Base-by-base conservation (phyloP, 2,797 vertebrate genomes). In the Aeoliscus strigatus region DNA sequence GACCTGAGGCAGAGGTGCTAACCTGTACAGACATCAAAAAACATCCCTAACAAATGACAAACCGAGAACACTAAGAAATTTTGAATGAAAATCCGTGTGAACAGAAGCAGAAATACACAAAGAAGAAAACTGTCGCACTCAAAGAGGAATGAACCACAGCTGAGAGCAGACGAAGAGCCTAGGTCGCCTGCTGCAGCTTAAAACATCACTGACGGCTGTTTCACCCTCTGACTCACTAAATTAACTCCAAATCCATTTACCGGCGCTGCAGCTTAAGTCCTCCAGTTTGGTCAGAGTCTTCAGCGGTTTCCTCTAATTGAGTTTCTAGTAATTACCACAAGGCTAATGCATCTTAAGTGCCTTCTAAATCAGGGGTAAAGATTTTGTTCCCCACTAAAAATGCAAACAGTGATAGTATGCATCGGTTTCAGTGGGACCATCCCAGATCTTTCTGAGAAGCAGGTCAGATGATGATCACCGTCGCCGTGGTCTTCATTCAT, bases 261-360 rank as follows among this genome's bases (percentile, higher is more conserved):
- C 65, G 77, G 77, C 75, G 66, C 81, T 73, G 69, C 79, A 75
- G 72, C 75, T 73, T 83, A 82, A 86, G 81, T 80, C 79, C 77
- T 85, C 48, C 71, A 81, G 79, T 81, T 81, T 79, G 77, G 79
- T 76, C 69, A 64, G 60, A 67, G 71, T 81, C 80, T 85, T 83
- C 70, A 74, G 80, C 69, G 69, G 73, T 80, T 86, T 84, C 73
- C 81, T 71, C 70, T 86, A 87, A 88, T 88, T 83, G 79, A 86
- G 85, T 86, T 87, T 86, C 75, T 81, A 77, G 82, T 86, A 87
- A 87, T 88, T 89, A 86, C 79, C 81, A 73, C 65, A 64, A 67
- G 70, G 78, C 79, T 86, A 86, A 87, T 87, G 85, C 81, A 83
- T 86, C 81, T 80, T 84, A 85, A 88, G 83, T 62, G 79, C 66